A percentile compares a stretch with the other conserved stretches of the same genome.
Evolutionary conservation across 2,113 vertebrate genomes (phyloP).

Genomic region (Oncorhynchus gorbuscha): DNA sequence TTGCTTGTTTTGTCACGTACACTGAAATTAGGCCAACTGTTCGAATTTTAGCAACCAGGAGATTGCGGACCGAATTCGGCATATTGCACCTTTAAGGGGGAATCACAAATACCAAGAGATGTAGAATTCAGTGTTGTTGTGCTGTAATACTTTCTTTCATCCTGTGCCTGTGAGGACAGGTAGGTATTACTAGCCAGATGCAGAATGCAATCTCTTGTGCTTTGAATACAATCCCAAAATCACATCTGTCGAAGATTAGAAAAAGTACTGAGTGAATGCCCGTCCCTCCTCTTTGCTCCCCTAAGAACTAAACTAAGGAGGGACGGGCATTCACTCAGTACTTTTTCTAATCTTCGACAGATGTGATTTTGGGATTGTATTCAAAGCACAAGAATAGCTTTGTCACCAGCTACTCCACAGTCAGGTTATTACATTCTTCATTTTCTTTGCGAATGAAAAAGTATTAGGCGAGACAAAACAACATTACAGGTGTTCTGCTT

Average conservation of each 20-base stretch:
- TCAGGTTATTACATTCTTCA: conserved; percentile 54
- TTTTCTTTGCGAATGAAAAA: conserved; percentile 42
- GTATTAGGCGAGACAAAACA: conserved; percentile 27
- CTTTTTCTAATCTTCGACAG: conserved; percentile 48
- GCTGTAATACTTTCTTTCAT: too few relatives aligned
- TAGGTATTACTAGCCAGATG: conserved; percentile 34
- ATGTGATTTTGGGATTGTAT: conserved; percentile 57
- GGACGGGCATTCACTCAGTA: neutral
- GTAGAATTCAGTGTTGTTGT: too few relatives aligned
- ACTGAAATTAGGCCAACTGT: too few relatives aligned
- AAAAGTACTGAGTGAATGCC: neutral
- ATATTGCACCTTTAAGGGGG: too few relatives aligned
- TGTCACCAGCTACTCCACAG: conserved; percentile 23
- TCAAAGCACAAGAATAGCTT: conserved; percentile 54
- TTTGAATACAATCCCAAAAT: conserved; percentile 57
- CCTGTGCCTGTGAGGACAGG: neutral
- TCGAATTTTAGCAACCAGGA: too few relatives aligned
- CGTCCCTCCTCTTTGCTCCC: neutral
- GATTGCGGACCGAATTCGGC: too few relatives aligned
- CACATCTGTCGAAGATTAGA: conserved; percentile 54
- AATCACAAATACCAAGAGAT: too few relatives aligned
- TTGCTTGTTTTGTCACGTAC: too few relatives aligned
- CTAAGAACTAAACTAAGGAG: conserved; percentile 20
- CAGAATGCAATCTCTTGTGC: conserved; percentile 54
- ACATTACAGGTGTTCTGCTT: neutral